Conservation (phyloP, 2,888 invertebrate genomes). For the Metacarcinus magister region DNA sequence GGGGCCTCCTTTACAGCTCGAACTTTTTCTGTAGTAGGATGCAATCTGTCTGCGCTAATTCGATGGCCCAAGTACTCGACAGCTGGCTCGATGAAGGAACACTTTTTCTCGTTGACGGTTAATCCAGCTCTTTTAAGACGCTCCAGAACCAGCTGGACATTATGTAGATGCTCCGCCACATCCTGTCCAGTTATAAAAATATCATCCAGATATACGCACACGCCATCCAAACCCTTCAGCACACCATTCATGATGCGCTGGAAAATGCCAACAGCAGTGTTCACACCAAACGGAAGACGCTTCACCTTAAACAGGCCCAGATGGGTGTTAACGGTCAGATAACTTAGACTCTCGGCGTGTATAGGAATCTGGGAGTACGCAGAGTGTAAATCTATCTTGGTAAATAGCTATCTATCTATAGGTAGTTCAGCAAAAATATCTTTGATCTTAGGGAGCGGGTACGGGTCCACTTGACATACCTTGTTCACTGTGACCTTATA, state of each 20-base stretch:
- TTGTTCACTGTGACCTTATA: constrained; percentile 54
- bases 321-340: constrained; percentile 45
- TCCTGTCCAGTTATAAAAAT: constrained; percentile 21
- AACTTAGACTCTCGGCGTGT: constrained; percentile 12
- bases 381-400: constrained; percentile 38
- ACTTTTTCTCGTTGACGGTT: background rate
- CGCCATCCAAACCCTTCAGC: background rate
- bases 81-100: constrained; percentile 17
- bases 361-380: constrained; percentile 17
- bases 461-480: constrained; percentile 47
- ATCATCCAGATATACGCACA: constrained; percentile 47
- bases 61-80: constrained; percentile 18
- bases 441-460: background rate
- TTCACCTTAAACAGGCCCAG: background rate
- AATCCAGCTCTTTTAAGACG: constrained; percentile 47
- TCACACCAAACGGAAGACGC: constrained; percentile 51
- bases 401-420: background rate
- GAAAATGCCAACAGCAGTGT: constrained; percentile 55
- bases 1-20: background rate
- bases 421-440: constrained; percentile 33
- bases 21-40: background rate
- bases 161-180: background rate
- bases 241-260: constrained; percentile 40
- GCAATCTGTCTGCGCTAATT: background rate
- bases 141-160: constrained; percentile 36